Base-by-base conservation (phyloP, 1,140 invertebrate species). In the Thereuonema tuberculata region DNA sequence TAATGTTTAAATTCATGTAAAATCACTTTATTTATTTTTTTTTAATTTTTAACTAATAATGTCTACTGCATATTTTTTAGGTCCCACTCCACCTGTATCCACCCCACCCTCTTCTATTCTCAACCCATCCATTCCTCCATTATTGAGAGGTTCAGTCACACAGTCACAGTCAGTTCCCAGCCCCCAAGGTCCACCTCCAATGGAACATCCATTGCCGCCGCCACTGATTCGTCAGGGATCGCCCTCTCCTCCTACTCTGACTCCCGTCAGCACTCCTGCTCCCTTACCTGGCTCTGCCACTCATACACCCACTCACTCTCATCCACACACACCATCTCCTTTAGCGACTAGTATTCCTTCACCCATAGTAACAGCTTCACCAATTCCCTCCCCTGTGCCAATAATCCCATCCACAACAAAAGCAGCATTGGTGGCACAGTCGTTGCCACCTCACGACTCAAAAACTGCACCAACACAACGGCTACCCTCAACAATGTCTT, bases 141-240 rank as follows among this genome's bases (percentile, higher is more conserved):
- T 21, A 21, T 50, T 50, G 21, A 5, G 48, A 3, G 25, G 53
- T 23, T 21, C 53, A 9, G 9, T 55, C 15, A 25, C 17, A 3
- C 53, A 55, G 27, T 29, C 53, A 14, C 26, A 25, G 27, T 12
- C 27, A 3, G 14, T 55, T 12, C 28, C 53, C 21, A 55, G 53
- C 53, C 24, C 53, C 3, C 53, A 55, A 55, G 28, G 25, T 9
- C 70, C 54, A 63, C 73, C 55, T 68, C 73, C 64, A 68, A 74
- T 67, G 70, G 62, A 59, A 64, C 54, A 56, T 27, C 61, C 14
- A 56, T 62, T 27, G 31, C 52, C 65, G 28, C 56, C 66, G 24
- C 60, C 65, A 56, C 58, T 66, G 47, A 60, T 62, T 55, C 27
- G 58, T 5, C 52, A 59, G 9, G 63, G 64, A 27, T 58, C 63